These are phyloP conservation scores for Anhinga anhinga DNA, from an alignment of 2,113 vertebrate genomes.

Conservation along the genomic window DNA sequence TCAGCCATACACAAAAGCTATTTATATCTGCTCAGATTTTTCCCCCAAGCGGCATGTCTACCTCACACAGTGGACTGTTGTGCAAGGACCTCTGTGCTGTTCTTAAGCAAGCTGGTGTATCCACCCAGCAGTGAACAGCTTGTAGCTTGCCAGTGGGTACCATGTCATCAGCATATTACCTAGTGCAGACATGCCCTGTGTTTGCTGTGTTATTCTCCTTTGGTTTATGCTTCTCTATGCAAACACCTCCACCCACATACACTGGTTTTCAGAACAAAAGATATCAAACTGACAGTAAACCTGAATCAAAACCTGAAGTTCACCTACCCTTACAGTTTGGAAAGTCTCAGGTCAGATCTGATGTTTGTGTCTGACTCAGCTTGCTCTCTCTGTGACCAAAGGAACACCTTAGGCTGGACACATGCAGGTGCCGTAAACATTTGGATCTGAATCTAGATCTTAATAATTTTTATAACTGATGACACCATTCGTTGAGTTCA, in stretches of 20 bases:
- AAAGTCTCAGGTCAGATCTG: background rate
- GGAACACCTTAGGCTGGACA: background rate
- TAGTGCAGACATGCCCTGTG: background rate
- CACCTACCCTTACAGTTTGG: background rate
- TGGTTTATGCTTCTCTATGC: background rate
- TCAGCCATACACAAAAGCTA: background rate
- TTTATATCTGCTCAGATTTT: background rate
- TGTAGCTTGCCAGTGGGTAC: background rate
- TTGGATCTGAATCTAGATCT: background rate
- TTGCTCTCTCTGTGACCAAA: background rate
- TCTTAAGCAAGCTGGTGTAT: background rate
- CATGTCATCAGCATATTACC: rapidly evolving
- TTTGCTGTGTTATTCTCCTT: background rate
- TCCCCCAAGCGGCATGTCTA: background rate
- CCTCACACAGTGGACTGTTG: background rate
- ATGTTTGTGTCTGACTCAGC: background rate
- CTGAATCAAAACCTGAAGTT: background rate
- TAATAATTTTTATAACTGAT: background rate
- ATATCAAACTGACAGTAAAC: background rate
- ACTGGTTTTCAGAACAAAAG: background rate
- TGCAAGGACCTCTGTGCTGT: background rate
- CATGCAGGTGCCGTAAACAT: background rate
- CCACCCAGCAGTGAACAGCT: background rate
- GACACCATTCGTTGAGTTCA: background rate
- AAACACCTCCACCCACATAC: background rate